These are phyloP conservation scores for Alentia gelatinosa DNA, from an alignment of 2,888 invertebrate genomes.

Conservation along the genomic window DNA sequence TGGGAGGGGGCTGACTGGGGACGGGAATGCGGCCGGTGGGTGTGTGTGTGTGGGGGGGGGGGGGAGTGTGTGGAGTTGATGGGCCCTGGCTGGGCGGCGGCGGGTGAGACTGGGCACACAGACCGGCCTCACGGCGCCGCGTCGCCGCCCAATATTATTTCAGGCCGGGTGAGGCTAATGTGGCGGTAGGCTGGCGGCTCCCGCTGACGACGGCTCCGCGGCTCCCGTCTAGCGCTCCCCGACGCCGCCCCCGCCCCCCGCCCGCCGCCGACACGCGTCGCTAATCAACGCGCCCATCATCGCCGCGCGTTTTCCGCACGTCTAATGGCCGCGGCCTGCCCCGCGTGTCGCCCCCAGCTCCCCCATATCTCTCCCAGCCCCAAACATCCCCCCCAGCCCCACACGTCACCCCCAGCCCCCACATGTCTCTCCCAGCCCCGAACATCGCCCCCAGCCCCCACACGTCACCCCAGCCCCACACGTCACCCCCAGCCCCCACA, in stretches of 20 bases:
- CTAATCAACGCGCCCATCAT: constrained; percentile 6
- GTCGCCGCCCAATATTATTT: constrained; percentile 6
- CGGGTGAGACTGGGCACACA: background rate
- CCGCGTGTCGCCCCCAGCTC: background rate
- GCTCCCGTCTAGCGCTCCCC: too few relatives aligned
- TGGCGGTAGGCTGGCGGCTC: background rate
- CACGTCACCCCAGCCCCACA: too few relatives aligned
- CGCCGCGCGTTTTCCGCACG: background rate
- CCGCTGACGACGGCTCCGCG: background rate
- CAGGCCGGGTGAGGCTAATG: background rate
- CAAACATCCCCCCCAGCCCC: too few relatives aligned
- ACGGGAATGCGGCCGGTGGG: background rate
- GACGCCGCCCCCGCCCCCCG: background rate
- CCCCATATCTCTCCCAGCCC: background rate
- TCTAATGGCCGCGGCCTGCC: background rate
- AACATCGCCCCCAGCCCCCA: too few relatives aligned
- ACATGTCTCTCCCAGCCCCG: too few relatives aligned
- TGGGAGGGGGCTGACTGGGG: background rate
- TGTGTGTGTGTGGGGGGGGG: background rate
- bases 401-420: too few relatives aligned
- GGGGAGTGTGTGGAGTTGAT: background rate
- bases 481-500: too few relatives aligned
- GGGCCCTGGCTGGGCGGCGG: background rate
- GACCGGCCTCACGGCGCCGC: background rate
- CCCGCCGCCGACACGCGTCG: background rate